Base-by-base conservation (phyloP, 2,113 vertebrate species). In the Trogon melanurus region DNA sequence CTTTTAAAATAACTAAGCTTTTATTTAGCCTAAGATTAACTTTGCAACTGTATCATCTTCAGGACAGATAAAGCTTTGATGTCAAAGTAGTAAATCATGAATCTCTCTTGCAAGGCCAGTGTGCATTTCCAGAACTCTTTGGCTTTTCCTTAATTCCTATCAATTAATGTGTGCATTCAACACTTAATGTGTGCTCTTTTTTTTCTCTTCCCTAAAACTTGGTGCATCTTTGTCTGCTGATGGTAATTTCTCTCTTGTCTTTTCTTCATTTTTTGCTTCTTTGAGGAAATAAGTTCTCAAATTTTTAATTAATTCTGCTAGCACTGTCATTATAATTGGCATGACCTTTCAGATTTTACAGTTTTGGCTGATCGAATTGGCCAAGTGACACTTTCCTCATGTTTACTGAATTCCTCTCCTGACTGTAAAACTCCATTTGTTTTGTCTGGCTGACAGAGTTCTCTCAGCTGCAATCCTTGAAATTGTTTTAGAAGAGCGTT, bases 331-430 rank as follows among this genome's bases (percentile, higher is more conserved):
- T 65, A 50, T 79, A 92, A 57, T 70, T 73, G 45, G 27, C 65
- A 32, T 30, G 72, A 89, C 80, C 85, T 93, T 94, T 89, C 45
- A 81, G 66, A 80, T 91, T 94, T 92, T 92, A 57, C n/a, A 45
- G 45, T 84, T 91, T 94, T 17, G 45, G 36, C 21, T 36, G 41
- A 82, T 89, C 50, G 91, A 94, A 89, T 54, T 94, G 96, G 61
- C 29, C 36, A 84, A 93, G 36, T 85, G 67, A 93, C 86, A 85
- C 30, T 9, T 13, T 89, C 41, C 57, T 88, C 56, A 62, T 79
- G 76, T 96, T 93, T 95, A 92, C 95, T 75, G 65, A 92, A 87
- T 96, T 96, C 83, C 50, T 87, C 58, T 88, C 50, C 70, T 54
- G 53, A 36, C n/a, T 91, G 36, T 72, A 91, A 91, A 94, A 72